These are phyloP conservation scores for Cossypha polioptera DNA, from an alignment of 2,797 vertebrate species.

Conservation along the genomic window DNA sequence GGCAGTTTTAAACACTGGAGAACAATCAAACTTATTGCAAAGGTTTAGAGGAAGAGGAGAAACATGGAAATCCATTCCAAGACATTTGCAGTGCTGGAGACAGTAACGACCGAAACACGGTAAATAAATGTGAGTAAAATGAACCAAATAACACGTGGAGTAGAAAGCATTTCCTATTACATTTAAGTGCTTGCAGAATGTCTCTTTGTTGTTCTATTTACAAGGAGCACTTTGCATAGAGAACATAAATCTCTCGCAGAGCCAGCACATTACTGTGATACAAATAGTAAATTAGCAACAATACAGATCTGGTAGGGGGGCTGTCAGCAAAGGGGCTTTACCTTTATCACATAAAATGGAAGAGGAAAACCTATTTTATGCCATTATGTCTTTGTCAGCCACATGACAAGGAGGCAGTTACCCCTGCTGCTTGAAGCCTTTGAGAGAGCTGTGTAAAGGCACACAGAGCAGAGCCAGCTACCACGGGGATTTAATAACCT, in stretches of 20 bases:
- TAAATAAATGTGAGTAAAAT: conserved; percentile 13
- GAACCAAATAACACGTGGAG: background rate
- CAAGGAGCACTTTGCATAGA: background rate
- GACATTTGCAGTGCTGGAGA: background rate
- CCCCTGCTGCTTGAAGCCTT: conserved; percentile 4
- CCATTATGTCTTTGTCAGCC: conserved; percentile 29
- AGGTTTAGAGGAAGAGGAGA: background rate
- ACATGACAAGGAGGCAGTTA: background rate
- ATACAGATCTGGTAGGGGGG: background rate
- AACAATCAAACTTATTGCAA: background rate
- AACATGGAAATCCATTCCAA: background rate
- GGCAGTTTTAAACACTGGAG: background rate
- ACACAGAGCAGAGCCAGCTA: background rate
- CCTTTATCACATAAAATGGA: conserved; percentile 9
- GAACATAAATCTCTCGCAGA: background rate
- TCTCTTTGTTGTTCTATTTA: conserved; percentile 38
- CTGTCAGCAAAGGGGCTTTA: background rate
- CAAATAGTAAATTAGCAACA: conserved; percentile 35
- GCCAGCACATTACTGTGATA: background rate
- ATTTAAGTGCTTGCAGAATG: background rate
- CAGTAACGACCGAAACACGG: background rate
- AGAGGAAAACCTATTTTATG: background rate
- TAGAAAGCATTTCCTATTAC: background rate
- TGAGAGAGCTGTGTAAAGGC: background rate
- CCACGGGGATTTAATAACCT: background rate